Evolutionary conservation across 2,888 invertebrate species (phyloP).

Genomic region (Oxycera nigricornis): DNA sequence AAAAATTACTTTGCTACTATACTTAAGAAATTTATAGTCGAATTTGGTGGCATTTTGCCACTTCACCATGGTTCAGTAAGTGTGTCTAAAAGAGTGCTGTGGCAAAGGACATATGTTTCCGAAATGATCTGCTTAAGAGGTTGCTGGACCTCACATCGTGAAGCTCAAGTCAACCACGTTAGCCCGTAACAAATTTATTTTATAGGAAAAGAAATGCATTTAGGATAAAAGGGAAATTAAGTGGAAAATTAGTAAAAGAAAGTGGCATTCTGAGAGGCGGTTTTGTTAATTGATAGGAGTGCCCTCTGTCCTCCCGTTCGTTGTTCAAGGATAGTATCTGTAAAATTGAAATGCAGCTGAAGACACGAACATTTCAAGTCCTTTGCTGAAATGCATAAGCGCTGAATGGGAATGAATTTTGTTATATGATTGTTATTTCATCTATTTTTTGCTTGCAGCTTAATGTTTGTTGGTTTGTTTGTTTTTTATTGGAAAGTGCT

Average conservation of each 20-base stretch:
- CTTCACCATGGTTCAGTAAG: conserved; percentile 16
- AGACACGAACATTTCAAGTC: no score
- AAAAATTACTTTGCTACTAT: no score
- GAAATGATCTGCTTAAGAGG: neutral
- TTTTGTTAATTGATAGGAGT: conserved; percentile 7
- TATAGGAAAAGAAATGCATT: neutral
- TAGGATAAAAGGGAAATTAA: neutral
- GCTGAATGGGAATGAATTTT: no score
- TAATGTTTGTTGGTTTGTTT: no score
- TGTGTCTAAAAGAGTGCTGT: conserved; percentile 20
- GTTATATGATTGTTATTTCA: no score
- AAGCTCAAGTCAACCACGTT: neutral
- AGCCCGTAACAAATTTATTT: conserved; percentile 11
- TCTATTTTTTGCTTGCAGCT: no score
- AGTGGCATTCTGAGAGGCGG: neutral
- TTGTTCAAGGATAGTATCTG: no score
- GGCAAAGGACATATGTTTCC: conserved; percentile 13
- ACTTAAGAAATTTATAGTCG: neutral
- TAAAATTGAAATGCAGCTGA: no score
- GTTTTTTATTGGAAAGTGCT: no score
- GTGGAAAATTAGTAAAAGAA: conserved; percentile 14
- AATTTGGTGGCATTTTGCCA: conserved; percentile 31
- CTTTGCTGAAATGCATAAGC: no score
- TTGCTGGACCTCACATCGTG: conserved; percentile 10
- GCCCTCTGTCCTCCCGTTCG: no score